These are phyloP conservation scores for Orchesella flavescens DNA, from an alignment of 2,888 invertebrate species.

Conservation along the genomic window DNA sequence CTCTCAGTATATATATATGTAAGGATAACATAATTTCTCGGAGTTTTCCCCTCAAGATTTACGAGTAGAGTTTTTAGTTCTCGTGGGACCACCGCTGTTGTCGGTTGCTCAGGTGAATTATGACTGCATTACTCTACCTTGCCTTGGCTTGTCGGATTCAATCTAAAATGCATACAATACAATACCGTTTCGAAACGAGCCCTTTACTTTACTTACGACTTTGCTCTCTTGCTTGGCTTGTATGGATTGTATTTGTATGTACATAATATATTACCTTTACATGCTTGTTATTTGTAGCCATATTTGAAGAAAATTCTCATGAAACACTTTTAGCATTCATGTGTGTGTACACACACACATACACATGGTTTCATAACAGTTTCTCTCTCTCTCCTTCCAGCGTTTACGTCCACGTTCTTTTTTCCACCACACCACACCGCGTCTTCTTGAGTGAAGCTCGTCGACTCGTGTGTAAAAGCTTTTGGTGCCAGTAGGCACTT, in stretches of 20 bases:
- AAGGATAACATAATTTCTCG: constrained; percentile 68
- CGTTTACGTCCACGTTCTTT: too few relatives aligned
- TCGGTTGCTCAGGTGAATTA: constrained; percentile 71
- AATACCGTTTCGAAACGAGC: constrained; percentile 17
- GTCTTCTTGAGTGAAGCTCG: too few relatives aligned
- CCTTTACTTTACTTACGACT: constrained; percentile 43
- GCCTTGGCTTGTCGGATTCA: constrained; percentile 61
- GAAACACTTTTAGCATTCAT: too few relatives aligned
- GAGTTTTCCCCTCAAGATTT: constrained; percentile 71
- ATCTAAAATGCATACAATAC: constrained; percentile 61
- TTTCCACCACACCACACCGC: too few relatives aligned
- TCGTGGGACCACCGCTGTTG: constrained; percentile 72
- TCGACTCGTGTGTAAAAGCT: too few relatives aligned
- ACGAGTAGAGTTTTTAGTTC: constrained; percentile 71
- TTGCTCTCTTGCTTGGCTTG: not conserved
- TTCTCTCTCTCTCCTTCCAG: too few relatives aligned
- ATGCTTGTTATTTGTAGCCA: constrained; percentile 14
- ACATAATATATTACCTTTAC: constrained; percentile 52
- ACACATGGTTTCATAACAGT: too few relatives aligned
- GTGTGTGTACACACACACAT: too few relatives aligned
- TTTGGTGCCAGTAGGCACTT: too few relatives aligned
- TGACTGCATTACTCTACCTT: constrained; percentile 69
- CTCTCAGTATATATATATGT: not conserved
- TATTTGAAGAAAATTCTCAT: not conserved
- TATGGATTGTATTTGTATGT: constrained; percentile 5